Percentiles rank a stretch among this genome's conserved stretches.
Evolutionary conservation across 2,797 vertebrate genomes (phyloP).

Genomic region (Tangara arthus): DNA sequence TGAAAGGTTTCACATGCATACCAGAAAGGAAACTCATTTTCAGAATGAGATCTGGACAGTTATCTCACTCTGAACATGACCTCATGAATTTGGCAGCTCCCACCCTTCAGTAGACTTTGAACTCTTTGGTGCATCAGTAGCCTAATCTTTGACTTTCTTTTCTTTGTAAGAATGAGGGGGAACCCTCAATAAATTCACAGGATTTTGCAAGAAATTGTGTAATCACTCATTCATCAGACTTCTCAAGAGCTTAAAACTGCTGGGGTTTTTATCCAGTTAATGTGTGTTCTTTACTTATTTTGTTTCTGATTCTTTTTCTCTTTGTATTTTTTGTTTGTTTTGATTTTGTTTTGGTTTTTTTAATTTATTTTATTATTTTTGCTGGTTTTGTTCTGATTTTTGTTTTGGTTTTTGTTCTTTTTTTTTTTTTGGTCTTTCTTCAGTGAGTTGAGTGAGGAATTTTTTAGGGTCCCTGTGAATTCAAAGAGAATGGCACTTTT

Average conservation of each 20-base stretch:
- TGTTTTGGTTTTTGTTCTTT: background rate
- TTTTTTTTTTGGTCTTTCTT: background rate
- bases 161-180: background rate
- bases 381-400: background rate
- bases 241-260: background rate
- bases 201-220: background rate
- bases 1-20: slow-evolving; percentile 2
- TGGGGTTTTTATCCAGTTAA: background rate
- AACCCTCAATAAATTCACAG: slow-evolving; percentile 14
- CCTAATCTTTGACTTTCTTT: slow-evolving; percentile 51
- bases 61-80: slow-evolving; percentile 62
- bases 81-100: slow-evolving; percentile 66
- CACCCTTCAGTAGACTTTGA: slow-evolving; percentile 42
- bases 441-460: background rate
- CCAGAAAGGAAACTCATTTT: slow-evolving; percentile 42
- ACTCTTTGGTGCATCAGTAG: slow-evolving; percentile 35
- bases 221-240: background rate
- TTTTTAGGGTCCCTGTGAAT: fast-evolving
- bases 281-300: background rate
- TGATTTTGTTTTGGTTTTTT: background rate
- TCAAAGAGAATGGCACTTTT: background rate
- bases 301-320: background rate
- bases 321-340: background rate
- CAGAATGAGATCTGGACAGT: slow-evolving; percentile 52
- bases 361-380: background rate